phyloP scores from a whole-genome alignment of 2,888 invertebrate species.

The Escarpia spicata region DNA sequence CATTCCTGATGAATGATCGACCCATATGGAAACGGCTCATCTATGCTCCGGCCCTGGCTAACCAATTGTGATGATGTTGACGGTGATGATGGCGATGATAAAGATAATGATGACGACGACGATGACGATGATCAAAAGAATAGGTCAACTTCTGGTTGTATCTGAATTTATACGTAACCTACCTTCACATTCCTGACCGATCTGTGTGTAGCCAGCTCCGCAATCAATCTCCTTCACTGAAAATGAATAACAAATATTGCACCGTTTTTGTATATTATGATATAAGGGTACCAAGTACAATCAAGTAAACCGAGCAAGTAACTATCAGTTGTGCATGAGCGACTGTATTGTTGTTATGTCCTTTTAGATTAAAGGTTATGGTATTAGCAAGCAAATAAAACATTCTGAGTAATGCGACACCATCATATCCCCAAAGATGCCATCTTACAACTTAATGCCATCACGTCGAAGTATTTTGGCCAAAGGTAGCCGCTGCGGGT shows the following conservation, averaged over 20 bases:
- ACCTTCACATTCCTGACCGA: slow-evolving; percentile 20
- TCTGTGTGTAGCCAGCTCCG: neutral
- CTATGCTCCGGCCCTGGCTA: too few relatives aligned
- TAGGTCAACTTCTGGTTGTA: neutral
- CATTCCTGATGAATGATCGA: too few relatives aligned
- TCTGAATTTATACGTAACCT: neutral
- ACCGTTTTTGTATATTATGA: neutral
- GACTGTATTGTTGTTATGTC: neutral
- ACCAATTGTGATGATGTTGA: too few relatives aligned
- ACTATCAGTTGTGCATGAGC: neutral
- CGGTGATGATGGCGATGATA: too few relatives aligned
- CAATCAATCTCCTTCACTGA: slow-evolving; percentile 25
- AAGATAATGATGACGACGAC: too few relatives aligned
- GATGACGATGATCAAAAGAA: too few relatives aligned
- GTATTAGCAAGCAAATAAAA: neutral
- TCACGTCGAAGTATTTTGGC: neutral
- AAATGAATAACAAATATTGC: neutral
- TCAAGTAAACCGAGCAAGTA: neutral
- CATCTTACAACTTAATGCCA: neutral
- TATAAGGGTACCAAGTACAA: too few relatives aligned
- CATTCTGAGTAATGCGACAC: neutral
- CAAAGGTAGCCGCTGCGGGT: too few relatives aligned
- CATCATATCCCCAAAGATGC: neutral
- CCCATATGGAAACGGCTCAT: too few relatives aligned
- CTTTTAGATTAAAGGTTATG: neutral